A percentile compares a stretch with the other conserved stretches of the same genome.
phyloP scores from a whole-genome alignment of 2,888 invertebrate species.

The Calameuta idolon region DNA sequence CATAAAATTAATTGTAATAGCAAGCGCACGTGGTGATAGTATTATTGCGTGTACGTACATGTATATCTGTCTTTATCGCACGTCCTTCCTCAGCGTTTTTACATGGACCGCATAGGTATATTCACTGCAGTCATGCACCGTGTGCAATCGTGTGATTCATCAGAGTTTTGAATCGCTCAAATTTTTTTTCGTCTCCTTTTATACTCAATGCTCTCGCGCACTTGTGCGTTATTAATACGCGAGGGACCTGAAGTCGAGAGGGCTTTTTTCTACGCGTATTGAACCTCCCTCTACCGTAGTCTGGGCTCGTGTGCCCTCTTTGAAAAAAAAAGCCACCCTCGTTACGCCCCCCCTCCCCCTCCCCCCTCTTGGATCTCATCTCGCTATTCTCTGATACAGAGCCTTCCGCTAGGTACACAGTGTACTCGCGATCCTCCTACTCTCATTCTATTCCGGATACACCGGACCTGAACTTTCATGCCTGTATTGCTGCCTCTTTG shows the following conservation, averaged over 20 bases:
- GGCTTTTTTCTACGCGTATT: background rate
- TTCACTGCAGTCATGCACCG: background rate
- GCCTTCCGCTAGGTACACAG: background rate
- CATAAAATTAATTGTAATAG: background rate
- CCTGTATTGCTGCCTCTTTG: background rate
- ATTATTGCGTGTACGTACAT: background rate
- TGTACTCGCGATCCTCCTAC: background rate
- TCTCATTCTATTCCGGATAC: background rate
- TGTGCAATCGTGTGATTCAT: background rate
- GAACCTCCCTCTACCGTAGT: background rate
- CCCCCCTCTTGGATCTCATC: slow-evolving; percentile 10
- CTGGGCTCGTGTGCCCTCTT: background rate
- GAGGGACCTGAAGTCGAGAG: slow-evolving; percentile 9
- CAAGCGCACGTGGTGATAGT: background rate
- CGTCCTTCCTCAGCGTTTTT: background rate
- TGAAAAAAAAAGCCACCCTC: slow-evolving; percentile 22
- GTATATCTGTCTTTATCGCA: background rate
- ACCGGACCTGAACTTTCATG: background rate
- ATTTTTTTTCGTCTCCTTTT: slow-evolving; percentile 4
- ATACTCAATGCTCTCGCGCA: background rate
- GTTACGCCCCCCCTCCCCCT: slow-evolving; percentile 26
- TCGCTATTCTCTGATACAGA: background rate
- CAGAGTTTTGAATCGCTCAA: background rate
- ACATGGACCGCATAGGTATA: background rate
- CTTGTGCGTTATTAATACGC: slow-evolving; percentile 48